Base-by-base conservation (phyloP, 2,113 vertebrate species). In the Clarias batrachus region DNA sequence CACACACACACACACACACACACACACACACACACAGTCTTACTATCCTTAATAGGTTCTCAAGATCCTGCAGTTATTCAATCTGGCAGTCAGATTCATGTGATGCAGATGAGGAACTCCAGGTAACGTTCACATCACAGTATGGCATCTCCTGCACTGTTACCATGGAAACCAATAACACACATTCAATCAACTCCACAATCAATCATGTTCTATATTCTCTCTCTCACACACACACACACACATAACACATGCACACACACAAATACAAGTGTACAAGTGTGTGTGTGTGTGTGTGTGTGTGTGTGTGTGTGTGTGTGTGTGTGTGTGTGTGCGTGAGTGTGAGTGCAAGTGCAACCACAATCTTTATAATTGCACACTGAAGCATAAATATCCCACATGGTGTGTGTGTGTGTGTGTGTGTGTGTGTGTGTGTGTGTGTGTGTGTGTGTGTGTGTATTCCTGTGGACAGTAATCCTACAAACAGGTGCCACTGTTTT, bases 401-500 rank as follows among this genome's bases (percentile, higher is more conserved):
- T 94, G 93, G 92, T 56, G 25, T 52, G 62, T 86, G 73, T 87
- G 68, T 56, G 71, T 63, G 70, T 85, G 73, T 77, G 60, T 57
- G n/a, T 89, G 88, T 89, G 87, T 82, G 89, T 90, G 84, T 54
- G 87, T 83, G 85, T 87, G 76, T 84, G 59, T 81, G 80, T 59
- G 77, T 59, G 11, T 88, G 86, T 90, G 86, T 81, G 90, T 90
- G 83, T 56, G 87, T 85, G 87, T 86, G 82, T 54, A 87, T 90
- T 88, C 92, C 92, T 88, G 90, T 89, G 91, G 93, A 90, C 87
- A 91, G 86, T 91, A 92, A 93, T 92, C 91, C 91, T 92, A 86
- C 89, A 91, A 94, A 94, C 93, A 94, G 93, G 93, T 94, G 93
- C 90, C 92, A 92, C 89, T 91, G 91, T 91, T 92, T 93, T 88